Base-by-base conservation (phyloP, 2,797 vertebrate genomes). In the Acanthopagrus latus region DNA sequence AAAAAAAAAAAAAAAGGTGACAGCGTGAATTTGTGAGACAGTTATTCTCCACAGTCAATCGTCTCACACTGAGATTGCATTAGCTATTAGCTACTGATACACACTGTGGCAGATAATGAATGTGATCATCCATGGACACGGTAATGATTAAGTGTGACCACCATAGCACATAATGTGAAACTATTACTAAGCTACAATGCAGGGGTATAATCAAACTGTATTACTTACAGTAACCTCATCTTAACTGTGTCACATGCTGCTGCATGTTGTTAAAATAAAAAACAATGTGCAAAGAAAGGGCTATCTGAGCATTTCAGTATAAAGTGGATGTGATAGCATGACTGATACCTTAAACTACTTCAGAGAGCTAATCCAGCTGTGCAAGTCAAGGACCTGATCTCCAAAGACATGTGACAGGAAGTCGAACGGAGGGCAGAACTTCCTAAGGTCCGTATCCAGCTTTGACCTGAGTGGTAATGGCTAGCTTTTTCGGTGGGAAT, bases 371-470 rank as follows among this genome's bases (percentile, higher is more conserved):
- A 82, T 76, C 64, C 63, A 78, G 43, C 68, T 71, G 51, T 64
- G 55, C 29, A 60, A 62, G 76, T 80, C 62, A 62, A 66, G 62
- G 33, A 62, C 25, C 71, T 18, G 76, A 70, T 62, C 62, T 69
- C n/a, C 21, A 62, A 41, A 62, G 73, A 77, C 69, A 64, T 81
- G 65, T 73, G 84, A 88, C 68, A 86, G 90, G 89, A 92, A 89
- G 80, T 13, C 67, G 62, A 78, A 65, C 59, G 55, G 46, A 86
- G 67, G 73, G 76, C 66, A 86, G 77, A 78, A 80, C 81, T 90
- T 90, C 84, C 86, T 68, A 11, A 75, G 88, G 86, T 92, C 85
- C 64, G 27, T 9, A 70, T 57, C 44, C 41, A 77, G 54, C 67
- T 55, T 54, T 54, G 78, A 76, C 82, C 88, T 18, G 51, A 74